Base-by-base conservation (phyloP, 2,113 vertebrate species). In the Bubo bubo region DNA sequence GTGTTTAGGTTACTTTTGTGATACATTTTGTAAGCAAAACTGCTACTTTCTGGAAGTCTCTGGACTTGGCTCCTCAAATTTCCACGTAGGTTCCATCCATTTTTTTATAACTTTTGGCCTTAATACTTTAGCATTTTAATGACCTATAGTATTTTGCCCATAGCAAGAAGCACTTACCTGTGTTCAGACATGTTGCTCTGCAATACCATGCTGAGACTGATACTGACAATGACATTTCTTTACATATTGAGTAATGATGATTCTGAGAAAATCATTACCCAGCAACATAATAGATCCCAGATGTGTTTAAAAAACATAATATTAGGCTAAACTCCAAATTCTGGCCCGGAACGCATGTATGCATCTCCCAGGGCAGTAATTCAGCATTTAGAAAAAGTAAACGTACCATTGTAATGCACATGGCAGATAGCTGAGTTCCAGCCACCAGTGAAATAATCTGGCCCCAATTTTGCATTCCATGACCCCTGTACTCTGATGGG, bases 301-400 rank as follows among this genome's bases (percentile, higher is more conserved):
- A 96, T 97, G 95, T 92, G 82, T 84, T 97, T 88, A 62, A 84
- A 95, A 93, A 93, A 56, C 72, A 92, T 41, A 71, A 9, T 83
- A 86, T 81, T 72, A 68, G 74, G 52, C 72, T 91, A 62, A 91
- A 86, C 50, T 85, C 88, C 85, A 95, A 79, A 88, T 83, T 81
- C 80, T 68, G 47, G 47, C 72, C 84, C 6, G 2, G 83, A 95
- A 89, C 0, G 9, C 79, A 56, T 72, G 62, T 66, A 49, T 79
- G 70, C 41, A 76, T 95, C 84, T 95, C 95, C 91, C 94, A 95
- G 86, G 58, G 32, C 62, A 91, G 79, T 76, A 92, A 95, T 95
- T 96, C 75, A 70, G 84, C 60, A 24, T n/a, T 95, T 72, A 94
- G 75, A 93, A 95, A 92, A 95, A 93, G 79, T 55, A 84, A 96